These are phyloP conservation scores for Pegoplata infirma DNA, from an alignment of 2,888 invertebrate genomes.

Conservation along the genomic window DNA sequence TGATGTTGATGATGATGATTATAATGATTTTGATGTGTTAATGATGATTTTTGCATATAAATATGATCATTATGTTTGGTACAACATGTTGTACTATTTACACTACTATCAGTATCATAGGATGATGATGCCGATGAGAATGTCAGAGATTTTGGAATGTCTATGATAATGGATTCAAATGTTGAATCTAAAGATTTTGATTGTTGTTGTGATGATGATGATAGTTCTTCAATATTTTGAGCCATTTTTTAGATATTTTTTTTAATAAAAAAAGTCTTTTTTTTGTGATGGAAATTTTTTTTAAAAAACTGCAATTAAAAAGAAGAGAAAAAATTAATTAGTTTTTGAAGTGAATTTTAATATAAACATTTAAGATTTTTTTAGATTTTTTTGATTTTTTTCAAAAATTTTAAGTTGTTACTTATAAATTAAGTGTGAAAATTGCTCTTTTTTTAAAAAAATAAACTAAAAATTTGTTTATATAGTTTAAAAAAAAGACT, in stretches of 20 bases:
- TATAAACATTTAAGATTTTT: neutral
- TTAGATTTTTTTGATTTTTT: neutral
- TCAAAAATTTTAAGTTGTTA: no score
- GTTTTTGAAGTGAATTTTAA: conserved; percentile 21
- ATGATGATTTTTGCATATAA: conserved; percentile 70
- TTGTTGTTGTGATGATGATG: no score
- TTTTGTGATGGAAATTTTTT: no score
- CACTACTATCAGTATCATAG: conserved; percentile 75
- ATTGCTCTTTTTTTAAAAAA: conserved; percentile 3
- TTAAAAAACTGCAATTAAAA: conserved; percentile 56
- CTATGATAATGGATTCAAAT: conserved; percentile 72
- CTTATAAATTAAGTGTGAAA: conserved; percentile 31
- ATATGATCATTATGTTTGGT: conserved; percentile 73
- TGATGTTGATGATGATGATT: conserved; percentile 39
- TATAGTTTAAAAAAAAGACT: conserved; percentile 13
- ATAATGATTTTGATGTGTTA: conserved; percentile 30
- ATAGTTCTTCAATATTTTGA: conserved; percentile 55
- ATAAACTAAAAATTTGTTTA: conserved; percentile 20
- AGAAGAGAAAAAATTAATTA: conserved; percentile 38
- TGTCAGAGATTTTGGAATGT: conserved; percentile 71
- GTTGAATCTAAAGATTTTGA: conserved; percentile 58
- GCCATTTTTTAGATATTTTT: conserved; percentile 51
- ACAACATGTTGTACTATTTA: conserved; percentile 74
- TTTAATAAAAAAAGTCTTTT: conserved; percentile 44
- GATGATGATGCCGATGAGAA: conserved; percentile 65